Base-by-base conservation (phyloP, 1,140 invertebrate species). In the Maconellicoccus hirsutus region DNA sequence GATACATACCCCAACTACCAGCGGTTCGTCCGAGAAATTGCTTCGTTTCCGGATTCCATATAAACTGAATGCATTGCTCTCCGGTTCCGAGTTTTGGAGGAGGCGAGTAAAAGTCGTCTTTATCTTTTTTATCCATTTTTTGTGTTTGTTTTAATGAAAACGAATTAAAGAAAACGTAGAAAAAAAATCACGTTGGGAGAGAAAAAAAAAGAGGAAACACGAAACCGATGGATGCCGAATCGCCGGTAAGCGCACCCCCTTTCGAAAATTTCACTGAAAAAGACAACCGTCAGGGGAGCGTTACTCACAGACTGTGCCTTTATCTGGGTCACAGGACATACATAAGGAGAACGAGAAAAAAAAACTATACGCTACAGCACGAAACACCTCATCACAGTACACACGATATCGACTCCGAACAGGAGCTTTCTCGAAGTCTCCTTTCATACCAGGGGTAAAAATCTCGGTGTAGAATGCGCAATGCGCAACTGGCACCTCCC, bases 11-110 rank as follows among this genome's bases (percentile, higher is more conserved):
- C 92, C 92, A 94, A 82, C 90, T 92, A 75, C 86, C 83, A 74
- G 89, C 91, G 71, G 92, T 94, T 73, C 92, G 84, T 74, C 92
- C 92, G 74, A 94, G 81, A 79, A 93, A 89, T 80, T 93, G 89
- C 77, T 86, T 87, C 71, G 91, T 93, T 82, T 93, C 90, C 73
- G 89, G 88, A 83, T 95, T 93, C 86, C 88, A 95, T 73, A 94
- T 77, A 82, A 94, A 94, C 76, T 85, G 82, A 79, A 82, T 86
- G 82, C 94, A 90, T 75, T 87, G 84, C 79, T 93, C 89, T 90
- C 91, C 92, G 85, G 87, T 89, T 75, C 87, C 87, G 74, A 90
- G 85, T 79, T 89, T 88, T 72, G 88, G 88, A 75, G 89, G 89
- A 73, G 88, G 87, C 69, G 85, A 79, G 79, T 91, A 92, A 79